Evolutionary conservation across 2,797 vertebrate species (phyloP), one percentile per base, ranked within the genome.

Genomic region (Paedocypris micromegethes): DNA sequence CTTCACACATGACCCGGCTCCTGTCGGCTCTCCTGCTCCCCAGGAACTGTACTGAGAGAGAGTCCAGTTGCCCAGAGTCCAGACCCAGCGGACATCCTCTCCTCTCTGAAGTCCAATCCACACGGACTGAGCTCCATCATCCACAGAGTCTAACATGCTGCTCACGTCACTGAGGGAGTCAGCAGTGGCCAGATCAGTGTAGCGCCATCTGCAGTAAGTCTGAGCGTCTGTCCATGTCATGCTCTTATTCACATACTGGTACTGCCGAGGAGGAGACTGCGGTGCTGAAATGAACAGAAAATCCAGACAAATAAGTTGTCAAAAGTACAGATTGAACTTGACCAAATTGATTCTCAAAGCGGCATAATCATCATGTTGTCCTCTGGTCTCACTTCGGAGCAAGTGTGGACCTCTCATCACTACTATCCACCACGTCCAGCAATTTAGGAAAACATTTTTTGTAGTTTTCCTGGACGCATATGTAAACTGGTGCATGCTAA

Each of bases 171-270:
- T 2, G 63, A 8, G 8, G 59, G 50, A 0, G 5, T 2, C 42
- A 38, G 77, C 41, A 23, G 66, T 78, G 57, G 70, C 77, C 78
- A 83, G 67, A 51, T 76, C 77, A 0, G 65, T 74, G 49, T 58
- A 4, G 0, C 61, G 2, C 0, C 3, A 0, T 45, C 38, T 72
- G 8, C 81, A 83, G 46, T 72, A 48, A 0, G 0, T 0, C 46
- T 50, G 49, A 3, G 81, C 82, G 0, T 72, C 48, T 0, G 2
- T 0, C 82, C 83, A 83, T 3, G 0, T 77, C 51, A 4, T 78
- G 0, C 0, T 0, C 0, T 61, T 0, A 0, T 43, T 0, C 40
- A 75, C 43, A 9, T 60, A 77, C 51, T 44, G 45, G 44, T 64
- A 73, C 0, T 5, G 1, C 3, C 9, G 23, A 23, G 23, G 39